Evolutionary conservation across 2,113 vertebrate genomes (phyloP), one percentile per base, ranked within the genome.

Genomic region (Sciurus niger): DNA sequence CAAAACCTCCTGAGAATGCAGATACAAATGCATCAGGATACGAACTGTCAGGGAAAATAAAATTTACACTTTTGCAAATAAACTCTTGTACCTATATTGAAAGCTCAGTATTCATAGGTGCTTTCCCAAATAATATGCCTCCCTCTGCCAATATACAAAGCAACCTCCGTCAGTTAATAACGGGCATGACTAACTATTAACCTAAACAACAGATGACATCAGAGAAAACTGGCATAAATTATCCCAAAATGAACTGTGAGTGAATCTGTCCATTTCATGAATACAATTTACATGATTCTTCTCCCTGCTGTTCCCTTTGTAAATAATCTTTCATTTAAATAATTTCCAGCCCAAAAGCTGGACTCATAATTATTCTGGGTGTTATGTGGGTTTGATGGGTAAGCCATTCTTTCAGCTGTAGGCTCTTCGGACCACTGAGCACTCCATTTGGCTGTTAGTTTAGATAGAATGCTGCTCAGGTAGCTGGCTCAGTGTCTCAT

Each of bases 161-260:
- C 89, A 91, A 60, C 63, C 89, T 95, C 91, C 32, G 67, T 94
- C 70, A 88, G 74, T 94, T 98, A 97, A 97, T 97, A 97, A 95
- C 30, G 95, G 97, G 94, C 68, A 95, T 86, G 48, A 94, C 30
- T 98, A 97, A 96, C 78, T 43, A 98, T 96, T 97, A 98, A 98
- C 74, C 90, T 97, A 93, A 97, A 98, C 92, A 98, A 96, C 90
- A 98, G 94, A 78, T 97, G 96, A 98, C 98, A 96, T 98, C 97
- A 86, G 68, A 96, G 88, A 95, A 97, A 93, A 84, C 84, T n/a
- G 68, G 40, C 77, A 97, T 95, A 94, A 98, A 96, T 94, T 95
- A 77, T 92, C 86, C 74, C 96, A 79, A 87, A 94, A 96, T 68
- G 86, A 96, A 95, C 89, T 80, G 8, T 40, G 0, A 0, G 20